phyloP scores from a whole-genome alignment of 2,888 invertebrate genomes.

The Drosophila mercatorum region DNA sequence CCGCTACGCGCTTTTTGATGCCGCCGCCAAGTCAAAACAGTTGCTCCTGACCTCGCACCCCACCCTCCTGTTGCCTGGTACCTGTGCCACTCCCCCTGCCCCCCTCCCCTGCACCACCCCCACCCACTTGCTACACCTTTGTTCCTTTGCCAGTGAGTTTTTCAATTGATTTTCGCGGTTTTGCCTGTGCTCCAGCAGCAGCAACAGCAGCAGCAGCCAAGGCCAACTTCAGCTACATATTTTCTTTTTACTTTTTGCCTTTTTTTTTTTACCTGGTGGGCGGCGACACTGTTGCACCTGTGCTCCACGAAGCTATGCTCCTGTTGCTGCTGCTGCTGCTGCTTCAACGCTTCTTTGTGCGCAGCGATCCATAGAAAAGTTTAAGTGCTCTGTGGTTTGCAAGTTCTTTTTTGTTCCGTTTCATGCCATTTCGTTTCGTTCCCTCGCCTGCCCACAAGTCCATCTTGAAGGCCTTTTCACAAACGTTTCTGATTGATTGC shows the following conservation, averaged over 20 bases:
- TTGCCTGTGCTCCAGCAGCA: constrained; percentile 49
- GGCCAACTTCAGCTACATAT: constrained; percentile 42
- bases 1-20: constrained; percentile 79
- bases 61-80: neutral
- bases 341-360: constrained; percentile 77
- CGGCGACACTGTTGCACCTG: constrained; percentile 65
- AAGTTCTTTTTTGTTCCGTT: constrained; percentile 45
- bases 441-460: constrained; percentile 15
- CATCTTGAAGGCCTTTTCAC: constrained; percentile 32
- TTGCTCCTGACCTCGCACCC: constrained; percentile 8
- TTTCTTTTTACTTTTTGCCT: constrained; percentile 9
- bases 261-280: constrained; percentile 7
- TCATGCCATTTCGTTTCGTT: constrained; percentile 24
- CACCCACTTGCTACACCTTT: constrained; percentile 30
- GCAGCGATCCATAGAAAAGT: constrained; percentile 75
- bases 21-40: constrained; percentile 73
- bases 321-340: constrained; percentile 49
- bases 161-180: constrained; percentile 81
- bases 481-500: constrained; percentile 71
- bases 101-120: constrained; percentile 22
- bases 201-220: constrained; percentile 54
- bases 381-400: constrained; percentile 72
- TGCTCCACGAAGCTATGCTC: constrained; percentile 18
- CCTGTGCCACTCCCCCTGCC: neutral
- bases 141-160: constrained; percentile 62